phyloP scores from a whole-genome alignment of 2,113 vertebrate genomes.

The Lethenteron reissneri region DNA sequence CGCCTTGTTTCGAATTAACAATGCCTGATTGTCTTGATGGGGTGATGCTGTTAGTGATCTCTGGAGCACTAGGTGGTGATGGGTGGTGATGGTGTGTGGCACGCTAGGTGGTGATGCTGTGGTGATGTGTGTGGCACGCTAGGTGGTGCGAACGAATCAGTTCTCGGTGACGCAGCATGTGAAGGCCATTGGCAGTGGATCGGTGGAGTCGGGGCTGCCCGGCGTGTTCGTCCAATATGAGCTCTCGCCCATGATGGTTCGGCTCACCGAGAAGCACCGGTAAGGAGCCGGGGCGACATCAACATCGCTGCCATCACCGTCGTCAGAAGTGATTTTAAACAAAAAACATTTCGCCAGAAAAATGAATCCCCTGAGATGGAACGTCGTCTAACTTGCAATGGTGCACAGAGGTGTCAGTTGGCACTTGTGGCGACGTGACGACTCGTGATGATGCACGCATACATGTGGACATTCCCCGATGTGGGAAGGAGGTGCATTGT shows the following conservation, averaged over 20 bases:
- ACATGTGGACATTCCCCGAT: too few relatives aligned
- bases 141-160: slow-evolving; percentile 91
- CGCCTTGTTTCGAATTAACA: too few relatives aligned
- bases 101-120: slow-evolving; percentile 27
- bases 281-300: slow-evolving; percentile 14
- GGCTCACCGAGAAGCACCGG: slow-evolving; percentile 91
- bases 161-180: slow-evolving; percentile 93
- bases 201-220: slow-evolving; percentile 83
- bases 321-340: neutral
- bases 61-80: too few relatives aligned
- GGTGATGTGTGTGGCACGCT: neutral
- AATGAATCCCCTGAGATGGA: neutral
- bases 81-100: too few relatives aligned
- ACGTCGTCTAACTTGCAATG: neutral
- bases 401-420: too few relatives aligned
- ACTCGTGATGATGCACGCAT: too few relatives aligned
- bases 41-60: too few relatives aligned
- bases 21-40: too few relatives aligned
- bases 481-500: too few relatives aligned
- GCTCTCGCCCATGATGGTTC: slow-evolving; percentile 95
- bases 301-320: neutral
- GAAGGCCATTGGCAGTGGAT: slow-evolving; percentile 70
- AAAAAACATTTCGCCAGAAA: neutral
- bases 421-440: too few relatives aligned
- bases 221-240: slow-evolving; percentile 89